phyloP scores from a whole-genome alignment of 2,797 vertebrate genomes.

The Danio albolineatus region DNA sequence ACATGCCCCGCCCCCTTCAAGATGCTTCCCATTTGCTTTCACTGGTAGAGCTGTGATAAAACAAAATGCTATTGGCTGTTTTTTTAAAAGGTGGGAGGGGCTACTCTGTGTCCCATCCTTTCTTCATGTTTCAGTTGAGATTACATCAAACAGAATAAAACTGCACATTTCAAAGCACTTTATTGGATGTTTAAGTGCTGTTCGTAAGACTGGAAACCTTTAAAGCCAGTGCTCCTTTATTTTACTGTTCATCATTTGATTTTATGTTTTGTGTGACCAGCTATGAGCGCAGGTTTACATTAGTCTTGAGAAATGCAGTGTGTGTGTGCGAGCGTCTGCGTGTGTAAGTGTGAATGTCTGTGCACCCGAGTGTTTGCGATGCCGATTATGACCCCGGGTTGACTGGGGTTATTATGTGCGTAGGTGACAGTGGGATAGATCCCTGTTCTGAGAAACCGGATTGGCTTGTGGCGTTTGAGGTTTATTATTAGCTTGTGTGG shows the following conservation, averaged over 20 bases:
- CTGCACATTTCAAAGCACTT: too few species aligned
- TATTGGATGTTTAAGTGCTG: too few species aligned
- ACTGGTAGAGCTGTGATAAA: too few species aligned
- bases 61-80: too few species aligned
- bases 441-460: constrained; percentile 68
- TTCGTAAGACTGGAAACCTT: neutral
- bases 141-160: too few species aligned
- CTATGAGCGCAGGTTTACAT: constrained; percentile 5
- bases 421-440: constrained; percentile 68
- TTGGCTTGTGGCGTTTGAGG: constrained; percentile 57
- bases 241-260: too few species aligned
- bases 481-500: constrained; percentile 66
- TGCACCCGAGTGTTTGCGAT: constrained; percentile 16
- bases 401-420: constrained; percentile 63
- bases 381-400: constrained; percentile 53
- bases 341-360: constrained; percentile 43
- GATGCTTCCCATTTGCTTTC: too few species aligned
- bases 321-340: constrained; percentile 14
- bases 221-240: too few species aligned
- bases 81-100: too few species aligned
- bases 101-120: too few species aligned
- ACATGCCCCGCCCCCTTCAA: too few species aligned
- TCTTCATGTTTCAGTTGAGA: too few species aligned
- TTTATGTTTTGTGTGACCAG: neutral
- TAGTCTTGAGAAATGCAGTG: constrained; percentile 25